These are phyloP conservation scores for Drosophila quasianomalipes DNA, from an alignment of 2,888 invertebrate species.

Conservation along the genomic window DNA sequence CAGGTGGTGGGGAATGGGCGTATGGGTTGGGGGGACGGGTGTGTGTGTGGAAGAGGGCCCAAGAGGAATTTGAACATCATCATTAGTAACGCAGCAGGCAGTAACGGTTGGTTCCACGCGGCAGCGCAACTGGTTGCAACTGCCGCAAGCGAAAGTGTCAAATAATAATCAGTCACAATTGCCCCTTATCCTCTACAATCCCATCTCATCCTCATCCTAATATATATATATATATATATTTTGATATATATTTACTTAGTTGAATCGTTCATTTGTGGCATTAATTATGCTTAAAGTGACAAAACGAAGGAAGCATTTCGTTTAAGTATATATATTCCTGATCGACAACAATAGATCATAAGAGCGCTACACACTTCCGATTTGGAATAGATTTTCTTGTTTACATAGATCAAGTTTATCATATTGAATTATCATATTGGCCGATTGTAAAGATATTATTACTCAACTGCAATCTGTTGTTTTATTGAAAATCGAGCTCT, in stretches of 20 bases:
- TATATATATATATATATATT: not conserved
- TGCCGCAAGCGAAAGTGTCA: constrained; percentile 64
- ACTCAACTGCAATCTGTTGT: not conserved
- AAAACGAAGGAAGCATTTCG: not conserved
- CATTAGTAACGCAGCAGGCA: constrained; percentile 68
- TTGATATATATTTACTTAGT: not conserved
- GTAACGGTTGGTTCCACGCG: constrained; percentile 72
- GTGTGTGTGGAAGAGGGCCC: not conserved
- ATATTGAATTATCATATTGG: not conserved
- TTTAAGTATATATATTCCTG: not conserved
- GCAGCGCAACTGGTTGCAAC: constrained; percentile 50
- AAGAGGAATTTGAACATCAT: constrained; percentile 18
- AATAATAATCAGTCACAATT: constrained; percentile 21
- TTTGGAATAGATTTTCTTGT: not conserved
- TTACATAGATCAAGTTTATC: not conserved
- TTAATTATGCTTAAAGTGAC: not conserved
- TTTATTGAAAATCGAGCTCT: not conserved
- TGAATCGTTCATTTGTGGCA: not conserved
- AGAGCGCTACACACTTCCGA: not conserved
- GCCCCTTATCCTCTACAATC: not conserved
- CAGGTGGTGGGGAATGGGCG: not conserved
- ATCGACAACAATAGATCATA: too few species aligned
- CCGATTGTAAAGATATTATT: not conserved
- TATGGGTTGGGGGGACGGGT: not conserved
- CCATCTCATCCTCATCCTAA: not conserved